These are phyloP conservation scores for Pluvianellus socialis DNA, from an alignment of 2,113 vertebrate species.

Conservation along the genomic window DNA sequence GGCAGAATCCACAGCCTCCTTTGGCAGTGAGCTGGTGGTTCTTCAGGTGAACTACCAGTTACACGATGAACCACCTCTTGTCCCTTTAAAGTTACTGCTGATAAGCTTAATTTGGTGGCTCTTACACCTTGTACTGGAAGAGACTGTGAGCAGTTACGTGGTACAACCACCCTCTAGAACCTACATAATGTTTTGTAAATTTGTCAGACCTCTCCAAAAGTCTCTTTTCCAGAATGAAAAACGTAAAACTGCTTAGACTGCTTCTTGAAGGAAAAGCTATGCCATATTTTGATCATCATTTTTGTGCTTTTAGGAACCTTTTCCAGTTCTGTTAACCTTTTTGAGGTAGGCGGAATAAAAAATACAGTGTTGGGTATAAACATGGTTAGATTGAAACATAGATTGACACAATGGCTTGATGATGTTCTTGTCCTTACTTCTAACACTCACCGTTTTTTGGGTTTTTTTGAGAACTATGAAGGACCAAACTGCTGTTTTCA, in stretches of 20 bases:
- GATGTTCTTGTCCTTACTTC: neutral
- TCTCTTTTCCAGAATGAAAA: neutral
- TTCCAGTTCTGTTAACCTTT: neutral
- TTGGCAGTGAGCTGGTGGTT: neutral
- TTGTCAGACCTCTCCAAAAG: neutral
- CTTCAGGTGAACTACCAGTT: neutral
- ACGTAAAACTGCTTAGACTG: neutral
- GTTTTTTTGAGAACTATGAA: neutral
- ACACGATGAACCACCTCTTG: neutral
- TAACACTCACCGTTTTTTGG: neutral
- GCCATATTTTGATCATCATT: neutral
- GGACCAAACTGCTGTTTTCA: neutral
- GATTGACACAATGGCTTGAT: neutral
- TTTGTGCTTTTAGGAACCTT: neutral
- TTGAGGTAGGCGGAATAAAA: neutral
- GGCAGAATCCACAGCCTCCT: neutral
- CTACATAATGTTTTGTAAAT: neutral
- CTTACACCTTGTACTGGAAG: neutral
- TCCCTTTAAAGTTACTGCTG: rapidly evolving
- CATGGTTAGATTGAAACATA: neutral
- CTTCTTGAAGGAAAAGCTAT: neutral
- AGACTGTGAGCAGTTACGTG: neutral
- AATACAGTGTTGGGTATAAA: neutral
- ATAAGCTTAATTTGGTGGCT: neutral
- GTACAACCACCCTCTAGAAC: neutral